Conservation (phyloP, 2,113 vertebrate species). For the Petroica traversi region DNA sequence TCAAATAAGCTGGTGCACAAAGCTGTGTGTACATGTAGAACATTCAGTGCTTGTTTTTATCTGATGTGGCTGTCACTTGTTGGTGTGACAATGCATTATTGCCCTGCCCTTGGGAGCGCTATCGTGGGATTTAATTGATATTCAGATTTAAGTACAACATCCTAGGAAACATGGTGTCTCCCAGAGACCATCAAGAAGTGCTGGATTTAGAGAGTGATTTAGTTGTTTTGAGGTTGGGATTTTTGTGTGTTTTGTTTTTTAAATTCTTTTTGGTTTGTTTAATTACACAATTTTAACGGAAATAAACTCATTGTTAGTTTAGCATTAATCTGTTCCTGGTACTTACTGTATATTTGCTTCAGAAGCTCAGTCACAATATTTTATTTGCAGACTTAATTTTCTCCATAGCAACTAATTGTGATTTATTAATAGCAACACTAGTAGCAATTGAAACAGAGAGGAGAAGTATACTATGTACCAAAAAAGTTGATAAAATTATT, state of each 20-base stretch:
- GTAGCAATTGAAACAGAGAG: background rate
- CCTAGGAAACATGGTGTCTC: background rate
- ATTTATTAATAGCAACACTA: background rate
- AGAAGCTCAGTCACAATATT: background rate
- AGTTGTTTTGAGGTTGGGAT: fast-evolving
- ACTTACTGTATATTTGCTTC: background rate
- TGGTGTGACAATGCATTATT: background rate
- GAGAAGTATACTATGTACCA: background rate
- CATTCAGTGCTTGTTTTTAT: background rate
- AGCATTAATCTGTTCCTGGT: background rate
- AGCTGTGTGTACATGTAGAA: background rate
- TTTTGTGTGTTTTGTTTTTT: background rate
- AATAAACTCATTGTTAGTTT: background rate
- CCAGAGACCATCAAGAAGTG: background rate
- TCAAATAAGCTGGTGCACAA: background rate
- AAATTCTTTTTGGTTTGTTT: background rate
- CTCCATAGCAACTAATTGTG: background rate
- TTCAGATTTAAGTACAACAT: background rate
- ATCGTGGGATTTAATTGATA: background rate
- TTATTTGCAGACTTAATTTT: background rate
- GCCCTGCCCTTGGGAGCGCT: background rate
- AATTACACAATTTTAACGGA: background rate
- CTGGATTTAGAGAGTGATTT: background rate
- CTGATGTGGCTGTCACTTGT: fast-evolving
- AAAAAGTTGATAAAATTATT: background rate